Conservation (phyloP, 2,797 vertebrate genomes). For the Eidolon dupreanum region DNA sequence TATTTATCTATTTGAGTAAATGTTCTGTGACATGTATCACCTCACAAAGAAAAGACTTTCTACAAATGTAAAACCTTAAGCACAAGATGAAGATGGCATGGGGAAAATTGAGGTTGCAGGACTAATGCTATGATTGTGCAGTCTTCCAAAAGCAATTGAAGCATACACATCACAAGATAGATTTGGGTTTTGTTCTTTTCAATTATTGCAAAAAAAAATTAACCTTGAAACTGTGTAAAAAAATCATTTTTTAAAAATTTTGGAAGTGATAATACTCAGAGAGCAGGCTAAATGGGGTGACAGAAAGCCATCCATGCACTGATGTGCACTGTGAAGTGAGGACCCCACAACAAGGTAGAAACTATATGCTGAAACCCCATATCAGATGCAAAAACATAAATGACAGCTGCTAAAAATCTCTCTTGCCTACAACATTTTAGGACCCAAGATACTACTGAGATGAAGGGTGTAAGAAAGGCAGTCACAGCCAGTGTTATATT, state of each 20-base stretch:
- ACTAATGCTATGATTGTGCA: neutral
- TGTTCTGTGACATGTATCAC: neutral
- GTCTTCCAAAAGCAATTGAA: neutral
- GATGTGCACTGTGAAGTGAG: neutral
- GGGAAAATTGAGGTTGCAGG: neutral
- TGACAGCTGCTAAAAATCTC: neutral
- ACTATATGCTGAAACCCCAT: neutral
- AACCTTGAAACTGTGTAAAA: neutral
- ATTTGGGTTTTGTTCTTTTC: neutral
- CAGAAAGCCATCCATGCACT: neutral
- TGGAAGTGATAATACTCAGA: neutral
- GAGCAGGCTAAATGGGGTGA: neutral
- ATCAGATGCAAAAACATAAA: neutral
- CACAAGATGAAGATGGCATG: neutral
- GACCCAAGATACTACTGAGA: neutral
- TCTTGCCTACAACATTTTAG: slow-evolving; percentile 17
- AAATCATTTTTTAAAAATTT: neutral
- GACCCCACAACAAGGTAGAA: neutral
- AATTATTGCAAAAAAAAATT: neutral
- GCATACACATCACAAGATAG: neutral
- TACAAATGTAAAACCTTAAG: neutral
- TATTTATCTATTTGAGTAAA: neutral
- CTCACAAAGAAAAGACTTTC: neutral
- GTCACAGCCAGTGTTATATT: neutral
- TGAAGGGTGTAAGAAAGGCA: neutral